Evolutionary conservation across 2,797 vertebrate genomes (phyloP).

Genomic region (Lepilemur ruficaudatus): DNA sequence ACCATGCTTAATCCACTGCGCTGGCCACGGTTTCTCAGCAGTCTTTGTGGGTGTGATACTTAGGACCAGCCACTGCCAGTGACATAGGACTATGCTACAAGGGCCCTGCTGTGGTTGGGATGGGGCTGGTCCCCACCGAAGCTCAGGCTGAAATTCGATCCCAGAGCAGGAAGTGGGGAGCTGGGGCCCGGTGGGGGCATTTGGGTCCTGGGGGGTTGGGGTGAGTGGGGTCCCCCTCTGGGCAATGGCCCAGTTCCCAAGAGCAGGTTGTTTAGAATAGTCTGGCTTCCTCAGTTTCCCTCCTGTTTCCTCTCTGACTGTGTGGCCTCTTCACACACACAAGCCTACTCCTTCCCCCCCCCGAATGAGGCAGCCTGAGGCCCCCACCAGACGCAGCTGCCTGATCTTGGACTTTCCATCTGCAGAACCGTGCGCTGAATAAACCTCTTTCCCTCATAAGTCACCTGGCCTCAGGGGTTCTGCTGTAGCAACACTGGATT

Average conservation of each 20-base stretch:
- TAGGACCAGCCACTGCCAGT: not conserved
- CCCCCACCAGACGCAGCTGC: not conserved
- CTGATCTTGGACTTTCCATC: not conserved
- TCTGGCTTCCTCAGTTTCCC: not conserved
- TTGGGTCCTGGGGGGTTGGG: not conserved
- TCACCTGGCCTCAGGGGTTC: not conserved
- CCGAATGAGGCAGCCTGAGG: not conserved
- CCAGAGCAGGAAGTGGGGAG: not conserved
- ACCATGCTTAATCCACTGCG: too few relatives aligned
- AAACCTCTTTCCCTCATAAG: not conserved
- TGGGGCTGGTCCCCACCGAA: not conserved
- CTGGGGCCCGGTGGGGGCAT: not conserved
- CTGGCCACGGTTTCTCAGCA: not conserved
- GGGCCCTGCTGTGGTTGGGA: not conserved
- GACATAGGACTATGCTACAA: too few relatives aligned
- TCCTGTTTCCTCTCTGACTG: not conserved
- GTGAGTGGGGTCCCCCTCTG: not conserved
- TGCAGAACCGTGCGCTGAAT: not conserved
- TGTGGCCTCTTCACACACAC: not conserved
- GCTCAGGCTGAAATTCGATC: not conserved
- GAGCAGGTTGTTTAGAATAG: not conserved
- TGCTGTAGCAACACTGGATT: accelerated
- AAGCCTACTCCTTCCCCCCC: accelerated
- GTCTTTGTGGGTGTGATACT: not conserved
- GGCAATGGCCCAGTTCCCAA: not conserved